These are phyloP conservation scores for Ectemnius continuus DNA, from an alignment of 2,888 invertebrate genomes.

Conservation along the genomic window DNA sequence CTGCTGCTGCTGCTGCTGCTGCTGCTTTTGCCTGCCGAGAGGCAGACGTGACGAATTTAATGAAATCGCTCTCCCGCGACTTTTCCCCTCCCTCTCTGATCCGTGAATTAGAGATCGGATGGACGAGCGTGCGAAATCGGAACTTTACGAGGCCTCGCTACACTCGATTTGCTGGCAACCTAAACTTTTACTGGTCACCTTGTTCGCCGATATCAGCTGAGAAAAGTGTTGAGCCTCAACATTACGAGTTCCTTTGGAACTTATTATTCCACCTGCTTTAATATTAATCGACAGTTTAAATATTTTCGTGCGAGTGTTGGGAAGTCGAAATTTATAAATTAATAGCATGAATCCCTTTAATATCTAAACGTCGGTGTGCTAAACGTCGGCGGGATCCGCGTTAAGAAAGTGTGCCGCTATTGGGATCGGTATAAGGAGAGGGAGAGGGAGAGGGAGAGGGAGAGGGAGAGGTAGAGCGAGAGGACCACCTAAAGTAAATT, in stretches of 20 bases:
- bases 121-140: constrained; percentile 55
- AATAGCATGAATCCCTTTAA: constrained; percentile 46
- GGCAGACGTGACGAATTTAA: constrained; percentile 62
- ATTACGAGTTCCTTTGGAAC: constrained; percentile 1
- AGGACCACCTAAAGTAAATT: constrained; percentile 72
- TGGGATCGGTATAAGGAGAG: constrained; percentile 15
- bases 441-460: constrained; percentile 18
- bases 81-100: constrained; percentile 55
- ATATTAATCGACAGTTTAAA: constrained; percentile 6
- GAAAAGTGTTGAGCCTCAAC: no score
- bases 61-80: constrained; percentile 61
- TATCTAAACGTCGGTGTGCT: constrained; percentile 12
- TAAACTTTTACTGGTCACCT: constrained; percentile 19
- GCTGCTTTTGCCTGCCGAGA: constrained; percentile 17
- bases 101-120: constrained; percentile 56
- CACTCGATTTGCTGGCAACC: constrained; percentile 21
- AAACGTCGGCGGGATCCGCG: constrained; percentile 31
- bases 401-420: constrained; percentile 55
- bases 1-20: no score
- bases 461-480: no score
- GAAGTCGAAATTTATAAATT: constrained; percentile 27
- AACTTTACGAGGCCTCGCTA: constrained; percentile 47
- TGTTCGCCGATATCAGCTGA: neutral
- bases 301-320: neutral
- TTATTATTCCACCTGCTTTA: constrained; percentile 9